Conservation (phyloP, 2,113 vertebrate genomes). For the Nyctereutes procyonoides region DNA sequence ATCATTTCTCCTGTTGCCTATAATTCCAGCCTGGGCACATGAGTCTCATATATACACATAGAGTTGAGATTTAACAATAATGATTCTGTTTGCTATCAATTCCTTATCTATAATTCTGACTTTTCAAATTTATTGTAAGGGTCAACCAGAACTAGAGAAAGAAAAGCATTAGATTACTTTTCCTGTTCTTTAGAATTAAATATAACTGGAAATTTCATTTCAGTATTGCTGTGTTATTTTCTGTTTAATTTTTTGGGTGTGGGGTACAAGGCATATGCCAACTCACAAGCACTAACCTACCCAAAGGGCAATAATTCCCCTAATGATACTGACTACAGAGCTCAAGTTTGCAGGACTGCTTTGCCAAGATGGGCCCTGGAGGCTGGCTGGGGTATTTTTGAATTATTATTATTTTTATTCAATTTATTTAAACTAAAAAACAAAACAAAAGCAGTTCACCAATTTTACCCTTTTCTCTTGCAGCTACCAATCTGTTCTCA, state of each 20-base stretch:
- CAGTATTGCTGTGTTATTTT: neutral
- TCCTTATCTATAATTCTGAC: neutral
- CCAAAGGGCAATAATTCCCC: neutral
- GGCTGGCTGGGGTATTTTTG: neutral
- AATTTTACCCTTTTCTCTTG: neutral
- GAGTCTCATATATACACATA: neutral
- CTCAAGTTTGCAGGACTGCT: neutral
- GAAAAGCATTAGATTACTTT: neutral
- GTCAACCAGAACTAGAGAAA: conserved; percentile 11
- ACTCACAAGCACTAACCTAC: neutral
- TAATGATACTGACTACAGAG: neutral
- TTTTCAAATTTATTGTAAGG: neutral
- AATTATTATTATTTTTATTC: neutral
- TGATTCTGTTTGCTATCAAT: conserved; percentile 15
- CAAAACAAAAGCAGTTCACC: neutral
- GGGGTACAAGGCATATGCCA: neutral
- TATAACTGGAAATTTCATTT: neutral
- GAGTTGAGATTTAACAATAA: neutral
- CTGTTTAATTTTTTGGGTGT: neutral
- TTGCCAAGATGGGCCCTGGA: neutral
- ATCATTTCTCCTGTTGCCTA: neutral
- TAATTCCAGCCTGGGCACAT: neutral
- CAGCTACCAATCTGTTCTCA: neutral
- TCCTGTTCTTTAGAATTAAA: neutral
- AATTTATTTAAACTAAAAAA: neutral